Base-by-base conservation (phyloP, 2,888 invertebrate genomes). In the Anagyrus pseudococci region DNA sequence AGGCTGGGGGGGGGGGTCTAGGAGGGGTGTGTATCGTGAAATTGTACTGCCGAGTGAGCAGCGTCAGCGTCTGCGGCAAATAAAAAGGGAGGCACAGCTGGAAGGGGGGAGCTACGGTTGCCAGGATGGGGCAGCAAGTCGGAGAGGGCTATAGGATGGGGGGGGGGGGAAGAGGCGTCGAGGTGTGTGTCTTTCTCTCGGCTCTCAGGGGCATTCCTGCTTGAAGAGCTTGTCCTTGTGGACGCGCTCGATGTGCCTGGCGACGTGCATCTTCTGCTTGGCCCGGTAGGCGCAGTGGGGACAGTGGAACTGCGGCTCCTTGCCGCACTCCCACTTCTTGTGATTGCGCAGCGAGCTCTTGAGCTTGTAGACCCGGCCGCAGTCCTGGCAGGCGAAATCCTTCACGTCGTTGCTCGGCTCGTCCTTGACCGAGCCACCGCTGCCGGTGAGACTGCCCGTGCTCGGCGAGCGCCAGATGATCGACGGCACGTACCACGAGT, bases 301-400 rank as follows among this genome's bases (percentile, higher is more conserved):
- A 64, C 83, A 83, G 44, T 74, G 71, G 69, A 81, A 82, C 54
- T 75, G 75, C 3, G 81, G 82, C 60, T 77, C 75, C 67, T 81
- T 82, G 55, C 82, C 80, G 65, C 83, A 83, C 68, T 82, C 81
- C 66, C 77, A 75, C 49, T 74, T 75, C 49, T 72, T 72, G 65
- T 82, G 82, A 50, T 80, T 79, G 46, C 75, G 66, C 37, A 82
- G 70, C 29, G 79, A 77, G 59, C 73, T 71, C 52, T 72, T 69
- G 15, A 75, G 74, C 58, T 75, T 77, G 69, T 82, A 82, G 62
- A 89, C 86, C 71, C 91, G 85, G 66, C 90, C 90, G 82, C 92
- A 92, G 77, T 89, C 89, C 68, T 88, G 86, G 81, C 91, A 91
- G 52, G 86, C 84, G 83, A 89, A 89, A 70, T 70, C 60, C 82